Conservation (phyloP, 2,888 invertebrate genomes). For the Andrena dorsata region DNA sequence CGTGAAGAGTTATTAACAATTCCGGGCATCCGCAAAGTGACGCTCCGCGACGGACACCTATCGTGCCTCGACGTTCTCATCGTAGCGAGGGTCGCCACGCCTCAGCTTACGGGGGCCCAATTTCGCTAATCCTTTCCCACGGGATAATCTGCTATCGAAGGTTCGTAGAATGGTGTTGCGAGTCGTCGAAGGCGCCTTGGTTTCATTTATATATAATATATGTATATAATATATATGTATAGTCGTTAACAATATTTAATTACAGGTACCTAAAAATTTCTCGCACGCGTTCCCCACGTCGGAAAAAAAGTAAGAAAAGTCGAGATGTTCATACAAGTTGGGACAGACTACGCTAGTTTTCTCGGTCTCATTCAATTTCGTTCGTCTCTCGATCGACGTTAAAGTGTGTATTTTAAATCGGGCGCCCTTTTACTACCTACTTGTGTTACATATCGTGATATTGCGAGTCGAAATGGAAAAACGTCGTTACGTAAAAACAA, state of each 20-base stretch:
- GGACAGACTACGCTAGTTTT: conserved; percentile 62
- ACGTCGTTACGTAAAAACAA: conserved; percentile 37
- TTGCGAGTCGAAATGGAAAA: conserved; percentile 60
- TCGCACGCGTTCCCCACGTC: conserved; percentile 69
- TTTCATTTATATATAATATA: conserved; percentile 59
- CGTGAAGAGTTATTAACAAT: conserved; percentile 33
- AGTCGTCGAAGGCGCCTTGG: conserved; percentile 69
- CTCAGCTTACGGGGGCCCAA: not conserved
- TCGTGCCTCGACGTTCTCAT: not conserved
- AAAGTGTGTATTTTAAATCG: not conserved
- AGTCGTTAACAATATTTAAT: conserved; percentile 70
- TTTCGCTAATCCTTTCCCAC: conserved; percentile 20
- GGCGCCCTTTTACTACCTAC: not conserved
- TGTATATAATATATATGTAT: conserved; percentile 63
- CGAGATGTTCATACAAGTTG: conserved; percentile 67
- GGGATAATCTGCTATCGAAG: conserved; percentile 34
- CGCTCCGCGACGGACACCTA: not conserved
- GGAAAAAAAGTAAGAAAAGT: conserved; percentile 75
- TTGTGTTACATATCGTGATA: conserved; percentile 42
- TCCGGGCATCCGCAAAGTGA: not conserved
- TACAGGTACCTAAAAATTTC: conserved; percentile 76
- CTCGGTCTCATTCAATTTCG: conserved; percentile 7
- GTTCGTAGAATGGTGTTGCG: conserved; percentile 60
- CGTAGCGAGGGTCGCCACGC: not conserved
- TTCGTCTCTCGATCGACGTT: not conserved